Evolutionary conservation across 2,113 vertebrate species (phyloP).

Genomic region (Eptatretus burgeri): DNA sequence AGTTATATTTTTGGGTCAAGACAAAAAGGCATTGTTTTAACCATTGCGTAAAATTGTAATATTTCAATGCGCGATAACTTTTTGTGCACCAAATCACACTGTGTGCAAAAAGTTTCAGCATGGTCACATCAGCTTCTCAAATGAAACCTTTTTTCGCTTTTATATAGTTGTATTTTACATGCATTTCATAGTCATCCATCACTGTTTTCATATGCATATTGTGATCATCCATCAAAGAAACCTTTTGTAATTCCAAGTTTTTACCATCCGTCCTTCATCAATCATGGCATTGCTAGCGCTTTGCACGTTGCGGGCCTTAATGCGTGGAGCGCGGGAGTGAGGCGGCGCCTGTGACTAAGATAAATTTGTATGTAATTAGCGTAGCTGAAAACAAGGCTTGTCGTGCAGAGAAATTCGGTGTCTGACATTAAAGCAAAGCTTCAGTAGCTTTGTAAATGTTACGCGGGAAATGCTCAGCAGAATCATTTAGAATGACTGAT

Average conservation of each 20-base stretch:
- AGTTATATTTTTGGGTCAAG: neutral
- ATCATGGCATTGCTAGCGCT: slow-evolving; percentile 3
- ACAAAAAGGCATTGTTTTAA: neutral
- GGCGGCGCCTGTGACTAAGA: slow-evolving; percentile 5
- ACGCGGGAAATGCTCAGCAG: too few species aligned
- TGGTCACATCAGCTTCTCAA: neutral
- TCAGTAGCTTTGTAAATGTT: neutral
- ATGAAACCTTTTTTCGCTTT: neutral
- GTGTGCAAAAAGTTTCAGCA: neutral
- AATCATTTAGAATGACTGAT: too few species aligned
- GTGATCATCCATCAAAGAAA: slow-evolving; percentile 6
- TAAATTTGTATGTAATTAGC: slow-evolving; percentile 3
- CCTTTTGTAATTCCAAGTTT: slow-evolving; percentile 5
- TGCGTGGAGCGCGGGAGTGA: neutral
- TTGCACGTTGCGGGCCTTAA: neutral
- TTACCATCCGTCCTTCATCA: slow-evolving; percentile 6
- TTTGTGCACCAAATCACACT: neutral
- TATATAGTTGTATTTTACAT: slow-evolving; percentile 6
- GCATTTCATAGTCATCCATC: slow-evolving; percentile 6
- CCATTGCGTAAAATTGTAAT: neutral
- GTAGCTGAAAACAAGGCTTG: slow-evolving; percentile 6
- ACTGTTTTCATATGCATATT: slow-evolving; percentile 7
- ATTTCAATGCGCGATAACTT: neutral
- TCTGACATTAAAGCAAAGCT: neutral
- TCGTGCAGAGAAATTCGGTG: slow-evolving; percentile 6